Evolutionary conservation across 1,140 invertebrate species (phyloP).

Genomic region (Triops longicaudatus): DNA sequence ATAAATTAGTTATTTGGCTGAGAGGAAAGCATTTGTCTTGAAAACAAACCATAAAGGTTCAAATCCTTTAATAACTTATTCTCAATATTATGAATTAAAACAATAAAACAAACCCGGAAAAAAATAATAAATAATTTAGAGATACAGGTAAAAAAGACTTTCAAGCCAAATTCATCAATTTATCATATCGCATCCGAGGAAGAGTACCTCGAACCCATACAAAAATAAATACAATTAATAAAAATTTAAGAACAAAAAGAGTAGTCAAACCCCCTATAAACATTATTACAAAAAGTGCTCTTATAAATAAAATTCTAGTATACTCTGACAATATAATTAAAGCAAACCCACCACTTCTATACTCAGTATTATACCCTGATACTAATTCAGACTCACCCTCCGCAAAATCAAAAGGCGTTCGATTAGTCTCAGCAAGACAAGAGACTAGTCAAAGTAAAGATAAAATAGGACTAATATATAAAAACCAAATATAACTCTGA

Average conservation of each 20-base stretch:
- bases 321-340: conserved; percentile 65
- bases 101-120: background rate
- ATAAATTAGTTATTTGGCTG: conserved; percentile 44
- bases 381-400: conserved; percentile 64
- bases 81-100: conserved; percentile 17
- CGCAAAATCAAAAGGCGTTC: conserved; percentile 66
- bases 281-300: conserved; percentile 44
- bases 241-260: conserved; percentile 45
- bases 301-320: conserved; percentile 57
- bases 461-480: conserved; percentile 45
- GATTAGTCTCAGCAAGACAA: conserved; percentile 59
- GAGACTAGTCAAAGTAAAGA: conserved; percentile 48
- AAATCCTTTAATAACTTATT: conserved; percentile 33
- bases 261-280: conserved; percentile 43
- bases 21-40: conserved; percentile 51
- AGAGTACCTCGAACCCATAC: conserved; percentile 46
- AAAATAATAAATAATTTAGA: conserved; percentile 31
- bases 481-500: conserved; percentile 44
- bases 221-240: conserved; percentile 46
- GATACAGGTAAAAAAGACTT: conserved; percentile 31
- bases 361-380: conserved; percentile 66
- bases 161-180: conserved; percentile 33
- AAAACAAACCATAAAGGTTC: conserved; percentile 51
- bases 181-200: conserved; percentile 34
- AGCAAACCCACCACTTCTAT: conserved; percentile 55